These are phyloP conservation scores for Calosoma granatense DNA, from an alignment of 1,140 invertebrate genomes.

Conservation along the genomic window DNA sequence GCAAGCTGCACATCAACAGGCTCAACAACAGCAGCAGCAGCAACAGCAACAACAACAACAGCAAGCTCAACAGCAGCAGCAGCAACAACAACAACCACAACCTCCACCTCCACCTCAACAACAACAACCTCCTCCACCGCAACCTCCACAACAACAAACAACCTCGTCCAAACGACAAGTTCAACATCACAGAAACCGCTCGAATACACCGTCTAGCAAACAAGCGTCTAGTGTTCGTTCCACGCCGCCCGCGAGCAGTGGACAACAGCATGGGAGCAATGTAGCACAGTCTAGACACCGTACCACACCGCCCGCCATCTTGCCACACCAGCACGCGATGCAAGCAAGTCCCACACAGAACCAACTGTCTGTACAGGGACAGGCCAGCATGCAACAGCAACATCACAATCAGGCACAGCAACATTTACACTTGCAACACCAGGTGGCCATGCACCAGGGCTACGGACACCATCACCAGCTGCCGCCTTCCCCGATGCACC, in stretches of 20 bases:
- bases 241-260: constrained; percentile 24
- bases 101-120: constrained; percentile 31
- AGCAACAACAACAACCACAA: constrained; percentile 30
- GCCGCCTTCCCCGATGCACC: constrained; percentile 30
- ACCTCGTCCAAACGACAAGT: neutral
- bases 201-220: constrained; percentile 29
- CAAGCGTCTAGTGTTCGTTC: constrained; percentile 27
- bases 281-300: constrained; percentile 27
- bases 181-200: constrained; percentile 19
- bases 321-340: constrained; percentile 27
- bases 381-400: constrained; percentile 23
- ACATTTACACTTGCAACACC: constrained; percentile 32
- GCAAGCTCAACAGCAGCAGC: constrained; percentile 28
- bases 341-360: constrained; percentile 26
- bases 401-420: constrained; percentile 33
- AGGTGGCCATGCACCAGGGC: constrained; percentile 36
- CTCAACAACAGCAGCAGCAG: constrained; percentile 28
- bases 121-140: constrained; percentile 28
- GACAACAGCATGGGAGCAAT: constrained; percentile 21
- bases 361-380: constrained; percentile 15
- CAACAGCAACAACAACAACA: constrained; percentile 37
- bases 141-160: constrained; percentile 15
- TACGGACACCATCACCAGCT: constrained; percentile 32
- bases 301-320: constrained; percentile 31
- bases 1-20: constrained; percentile 27